Evolutionary conservation across 2,113 vertebrate genomes (phyloP), one percentile per base, ranked within the genome.

Genomic region (Hypocryptadius cinnamomeus): DNA sequence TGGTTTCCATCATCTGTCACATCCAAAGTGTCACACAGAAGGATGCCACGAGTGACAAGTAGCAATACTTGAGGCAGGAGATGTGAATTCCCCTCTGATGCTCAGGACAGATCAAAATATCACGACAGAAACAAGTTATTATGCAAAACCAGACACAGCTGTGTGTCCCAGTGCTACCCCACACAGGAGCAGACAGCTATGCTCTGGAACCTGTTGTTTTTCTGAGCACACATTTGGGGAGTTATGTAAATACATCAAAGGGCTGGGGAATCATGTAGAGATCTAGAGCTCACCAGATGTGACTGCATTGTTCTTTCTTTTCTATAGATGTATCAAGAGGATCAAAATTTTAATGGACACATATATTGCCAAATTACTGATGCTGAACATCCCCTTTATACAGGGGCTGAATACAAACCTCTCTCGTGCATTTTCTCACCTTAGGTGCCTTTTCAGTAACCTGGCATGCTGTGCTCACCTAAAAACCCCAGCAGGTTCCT

Each of bases 241-340:
- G 35, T 74, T 77, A 47, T 25, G 37, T 60, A 87, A 87, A 80
- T 39, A 80, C 85, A 90, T 86, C 96, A 87, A 90, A 94, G 82
- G 48, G 22, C 3, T 5, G 3, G 21, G 54, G 70, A 90, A 74
- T 74, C 57, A 60, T 8, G 22, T 47, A 90, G 23, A 79, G 65
- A 89, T 78, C 77, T 57, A 59, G 48, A 90, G 65, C 39, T 93
- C 70, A 76, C 65, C 90, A 94, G 76, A 80, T 94, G 79, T 48
- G 74, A 91, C 19, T 71, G 56, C 64, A 39, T 1, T 83, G 76
- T 30, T 94, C 45, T 77, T 82, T 57, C 28, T 50, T 72, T 83
- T 65, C 76, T 68, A 42, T 2, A 65, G 47, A 33, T 4, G 0
- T 23, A 83, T 57, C 64, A 60, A 91, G 81, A 94, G 60, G 39